Base-by-base conservation (phyloP, 1,140 invertebrate species). In the Drosophila guanche region DNA sequence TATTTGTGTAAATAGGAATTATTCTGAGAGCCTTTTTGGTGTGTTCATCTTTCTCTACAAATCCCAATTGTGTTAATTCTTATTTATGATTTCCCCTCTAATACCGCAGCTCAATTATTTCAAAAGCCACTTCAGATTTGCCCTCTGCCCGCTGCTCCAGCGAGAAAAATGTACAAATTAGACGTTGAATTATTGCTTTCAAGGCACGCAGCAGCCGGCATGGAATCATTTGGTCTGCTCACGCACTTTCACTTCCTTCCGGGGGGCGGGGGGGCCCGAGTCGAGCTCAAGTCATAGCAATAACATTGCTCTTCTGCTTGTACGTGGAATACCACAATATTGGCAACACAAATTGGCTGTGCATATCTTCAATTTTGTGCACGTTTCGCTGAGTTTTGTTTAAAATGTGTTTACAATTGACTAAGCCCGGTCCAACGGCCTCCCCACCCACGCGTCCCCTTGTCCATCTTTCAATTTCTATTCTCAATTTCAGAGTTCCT, bases 321-420 rank as follows among this genome's bases (percentile, higher is more conserved):
- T n/a, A 12, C 3, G 1, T 23, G 33, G 2, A 37, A 37, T 12
- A 4, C 43, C 42, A 7, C 6, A 63, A 51, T 51, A 45, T 68
- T 67, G 50, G 23, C 62, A 40, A 41, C 61, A 55, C 65, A 41
- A 68, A 68, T 68, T 68, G 62, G 42, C 22, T 20, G 16, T 20
- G 16, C 16, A 47, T 69, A 88, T 89, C 71, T 79, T 50, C 53
- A 67, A 89, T 88, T 88, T 88, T 89, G 59, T 37, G 84, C 83
- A 88, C 83, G 83, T 88, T 71, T 79, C 79, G 68, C 56, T 88
- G 83, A 72, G 79, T 88, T 88, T 83, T 88, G 83, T 79, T 83
- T 88, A 89, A 83, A 79, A 88, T 88, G 75, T 66, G 68, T 88
- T 79, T 89, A 89, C 84, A 88, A 83, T 83, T 88, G 83, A 79